Percentiles rank a stretch among this genome's conserved stretches.
Conservation (phyloP, 2,113 vertebrate species). For the Turnix velox region DNA sequence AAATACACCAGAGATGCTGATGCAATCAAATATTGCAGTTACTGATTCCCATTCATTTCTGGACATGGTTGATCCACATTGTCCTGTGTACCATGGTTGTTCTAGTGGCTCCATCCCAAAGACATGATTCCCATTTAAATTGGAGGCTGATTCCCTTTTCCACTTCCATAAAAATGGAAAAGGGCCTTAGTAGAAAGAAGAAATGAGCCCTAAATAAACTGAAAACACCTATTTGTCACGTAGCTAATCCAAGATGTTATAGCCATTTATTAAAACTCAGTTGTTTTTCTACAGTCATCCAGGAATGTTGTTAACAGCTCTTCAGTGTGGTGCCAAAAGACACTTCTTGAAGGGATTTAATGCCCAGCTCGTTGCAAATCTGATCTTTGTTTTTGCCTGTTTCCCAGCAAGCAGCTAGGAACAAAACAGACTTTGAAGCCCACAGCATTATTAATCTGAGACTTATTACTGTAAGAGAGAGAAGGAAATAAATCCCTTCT, state of each 20-base stretch:
- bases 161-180: background rate
- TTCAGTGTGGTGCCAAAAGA: background rate
- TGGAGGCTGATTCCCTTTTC: background rate
- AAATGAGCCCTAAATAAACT: background rate
- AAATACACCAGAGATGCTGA: background rate
- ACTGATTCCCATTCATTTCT: background rate
- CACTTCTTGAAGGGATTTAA: conserved; percentile 21
- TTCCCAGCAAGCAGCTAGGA: conserved; percentile 17
- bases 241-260: conserved; percentile 1
- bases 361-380: conserved; percentile 12
- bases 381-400: conserved; percentile 18
- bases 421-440: conserved; percentile 46
- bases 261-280: background rate
- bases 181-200: background rate
- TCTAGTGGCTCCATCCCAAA: fast-evolving
- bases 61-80: background rate
- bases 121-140: background rate
- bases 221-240: conserved; percentile 20
- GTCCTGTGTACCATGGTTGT: background rate
- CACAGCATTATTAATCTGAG: conserved; percentile 46
- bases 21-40: background rate
- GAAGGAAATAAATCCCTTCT: conserved; percentile 43
- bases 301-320: conserved; percentile 12
- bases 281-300: conserved; percentile 2
- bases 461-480: conserved; percentile 15